These are phyloP conservation scores for Rutilus rutilus DNA, from an alignment of 2,113 vertebrate genomes.

Conservation along the genomic window DNA sequence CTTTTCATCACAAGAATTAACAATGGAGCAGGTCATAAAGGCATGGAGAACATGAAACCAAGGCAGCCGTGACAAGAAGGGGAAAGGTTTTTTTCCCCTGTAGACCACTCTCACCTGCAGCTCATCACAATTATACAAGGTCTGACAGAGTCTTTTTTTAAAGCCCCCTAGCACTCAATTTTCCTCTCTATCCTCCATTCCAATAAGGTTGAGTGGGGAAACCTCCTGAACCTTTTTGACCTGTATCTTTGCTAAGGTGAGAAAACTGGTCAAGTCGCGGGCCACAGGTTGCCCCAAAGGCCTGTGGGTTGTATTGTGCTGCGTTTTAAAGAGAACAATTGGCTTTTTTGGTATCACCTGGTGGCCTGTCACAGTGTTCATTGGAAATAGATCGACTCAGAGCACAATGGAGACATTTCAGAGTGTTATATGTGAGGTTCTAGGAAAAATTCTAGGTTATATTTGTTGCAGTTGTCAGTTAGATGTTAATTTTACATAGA, in stretches of 20 bases:
- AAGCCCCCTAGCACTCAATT: conserved; percentile 2
- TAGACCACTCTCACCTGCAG: conserved; percentile 21
- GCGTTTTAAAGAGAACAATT: conserved; percentile 2
- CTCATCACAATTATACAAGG: conserved; percentile 24
- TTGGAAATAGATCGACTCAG: neutral
- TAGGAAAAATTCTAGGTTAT: neutral
- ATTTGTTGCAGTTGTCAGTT: neutral
- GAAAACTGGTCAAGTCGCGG: neutral
- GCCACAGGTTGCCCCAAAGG: neutral
- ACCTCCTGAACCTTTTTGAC: conserved; percentile 13
- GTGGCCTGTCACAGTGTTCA: neutral
- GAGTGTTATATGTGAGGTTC: neutral
- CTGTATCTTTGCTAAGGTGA: conserved; percentile 11
- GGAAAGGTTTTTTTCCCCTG: conserved; percentile 17
- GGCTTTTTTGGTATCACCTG: neutral
- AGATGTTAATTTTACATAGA: neutral
- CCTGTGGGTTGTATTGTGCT: neutral
- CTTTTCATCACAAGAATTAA: conserved; percentile 6
- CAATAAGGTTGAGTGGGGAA: conserved; percentile 6
- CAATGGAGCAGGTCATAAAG: conserved; percentile 7
- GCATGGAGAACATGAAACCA: neutral
- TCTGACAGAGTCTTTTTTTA: conserved; percentile 31
- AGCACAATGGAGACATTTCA: neutral
- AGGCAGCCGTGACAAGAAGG: neutral
- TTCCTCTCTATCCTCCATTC: conserved; percentile 6